Base-by-base conservation (phyloP, 2,797 vertebrate genomes). In the Thamnophis elegans region DNA sequence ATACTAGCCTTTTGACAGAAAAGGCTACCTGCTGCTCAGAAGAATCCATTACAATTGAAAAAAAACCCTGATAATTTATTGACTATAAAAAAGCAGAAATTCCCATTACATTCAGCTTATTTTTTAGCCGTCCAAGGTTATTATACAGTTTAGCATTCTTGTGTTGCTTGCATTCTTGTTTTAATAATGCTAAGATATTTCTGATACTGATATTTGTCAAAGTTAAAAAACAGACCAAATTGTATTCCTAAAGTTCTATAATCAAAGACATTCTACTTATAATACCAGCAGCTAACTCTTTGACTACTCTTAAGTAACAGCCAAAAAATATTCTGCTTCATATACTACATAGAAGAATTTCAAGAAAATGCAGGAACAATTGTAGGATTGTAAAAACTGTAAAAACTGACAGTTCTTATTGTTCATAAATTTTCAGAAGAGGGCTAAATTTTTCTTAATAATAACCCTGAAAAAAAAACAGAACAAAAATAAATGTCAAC, bases 351-450 rank as follows among this genome's bases (percentile, higher is more conserved):
- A 95, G 94, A 86, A 95, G 94, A 87, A 95, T 91, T 92, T 94
- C 93, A 95, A 96, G 95, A 97, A 94, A 96, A 97, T 94, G 86
- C 94, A 90, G 91, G 86, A 95, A 96, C 94, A 96, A 97, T 95
- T 95, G 94, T 92, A 95, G 92, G 91, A 82, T 95, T 95, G 89
- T 93, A 94, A 95, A 96, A 95, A 94, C 82, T 96, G 96, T 95
- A 94, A 90, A 85, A 93, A 94, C 32, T 96, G 95, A 95, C 95
- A 96, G 95, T 94, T 95, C 92, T 65, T 93, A 95, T 96, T 97
- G 94, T 97, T 96, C 96, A 14, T n/a, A 87, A 93, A 96, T 96
- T 93, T 96, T 97, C 93, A 0, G 59, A 95, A 95, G 95, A 0
- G 78, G 89, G 94, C 65, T 85, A 92, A 94, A 93, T 56, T 95